Base-by-base conservation (phyloP, 2,888 invertebrate genomes). In the Dilophus febrilis region DNA sequence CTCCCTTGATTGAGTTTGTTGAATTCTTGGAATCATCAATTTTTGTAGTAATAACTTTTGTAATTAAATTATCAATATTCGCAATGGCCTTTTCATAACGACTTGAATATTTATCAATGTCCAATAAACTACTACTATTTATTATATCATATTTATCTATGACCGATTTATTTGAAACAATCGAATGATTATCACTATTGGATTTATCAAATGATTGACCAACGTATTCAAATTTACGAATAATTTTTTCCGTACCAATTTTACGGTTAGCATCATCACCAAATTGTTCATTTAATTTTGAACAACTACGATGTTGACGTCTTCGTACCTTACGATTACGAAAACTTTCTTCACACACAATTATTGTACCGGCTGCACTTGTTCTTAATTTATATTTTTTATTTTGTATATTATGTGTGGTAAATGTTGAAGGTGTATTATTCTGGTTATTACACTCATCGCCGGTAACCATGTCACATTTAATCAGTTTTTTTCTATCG, bases 281-380 rank as follows among this genome's bases (percentile, higher is more conserved):
- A 16, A 27, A 22, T 3, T 28, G 18, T 40, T 36, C 34, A 5
- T 14, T 8, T 13, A 31, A 33, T 33, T 42, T 40, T 38, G 44
- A 38, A 22, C 22, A 22, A 22, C 33, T 29, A 38, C 49, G 47
- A 7, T 47, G 52, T n/a, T n/a, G n/a, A 13, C 61, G 51, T 7
- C 61, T 56, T 8, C 56, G 49, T 32, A 53, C 47, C 36, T 54
- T 50, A 14, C 57, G 56, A 43, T 51, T 51, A 40, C 46, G 50
- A 34, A 64, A 61, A 52, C 58, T 64, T 40, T 69, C 68, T 41
- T 68, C 65, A 39, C 62, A 59, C 40, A 70, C 61, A 41, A 71
- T 56, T 45, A 70, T 52, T 28, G 69, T 69, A 22, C 70, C 70
- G 12, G 70, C 69, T 44, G 64, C 64, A 49, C 67, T 64, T 26